Conservation (phyloP, 1,140 invertebrate species). For the Mizuhopecten yessoensis region DNA sequence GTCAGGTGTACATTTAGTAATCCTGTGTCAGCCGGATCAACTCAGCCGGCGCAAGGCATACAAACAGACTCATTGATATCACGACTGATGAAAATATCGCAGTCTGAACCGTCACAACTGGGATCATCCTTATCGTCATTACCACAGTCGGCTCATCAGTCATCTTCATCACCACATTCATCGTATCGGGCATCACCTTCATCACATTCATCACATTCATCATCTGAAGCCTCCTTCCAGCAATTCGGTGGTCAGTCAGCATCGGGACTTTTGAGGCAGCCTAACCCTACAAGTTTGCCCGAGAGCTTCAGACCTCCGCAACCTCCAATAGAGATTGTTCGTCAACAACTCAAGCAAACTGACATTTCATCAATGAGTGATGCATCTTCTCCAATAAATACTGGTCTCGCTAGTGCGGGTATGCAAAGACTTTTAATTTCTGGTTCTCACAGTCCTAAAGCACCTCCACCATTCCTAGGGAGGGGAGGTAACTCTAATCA, state of each 20-base stretch:
- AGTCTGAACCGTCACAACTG: neutral
- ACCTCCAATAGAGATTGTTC: constrained; percentile 51
- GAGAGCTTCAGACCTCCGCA: constrained; percentile 47
- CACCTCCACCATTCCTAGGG: neutral
- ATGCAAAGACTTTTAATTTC: neutral
- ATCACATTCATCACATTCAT: neutral
- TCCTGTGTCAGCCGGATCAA: neutral
- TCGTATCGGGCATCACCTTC: neutral
- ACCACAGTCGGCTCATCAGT: neutral
- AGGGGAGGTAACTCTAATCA: neutral
- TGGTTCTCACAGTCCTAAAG: neutral
- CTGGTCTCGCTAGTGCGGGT: neutral
- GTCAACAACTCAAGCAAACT: constrained; percentile 51
- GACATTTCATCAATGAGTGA: constrained; percentile 5
- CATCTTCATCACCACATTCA: neutral
- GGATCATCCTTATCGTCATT: neutral
- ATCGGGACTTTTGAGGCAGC: neutral
- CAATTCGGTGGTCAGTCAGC: neutral
- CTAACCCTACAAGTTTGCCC: neutral
- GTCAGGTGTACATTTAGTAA: neutral
- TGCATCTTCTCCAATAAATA: neutral
- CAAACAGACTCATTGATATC: neutral
- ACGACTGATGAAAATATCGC: constrained; percentile 32
- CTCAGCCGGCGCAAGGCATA: neutral
- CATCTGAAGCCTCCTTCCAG: neutral